phyloP scores from a whole-genome alignment of 2,797 vertebrate species.

The Cygnus olor region DNA sequence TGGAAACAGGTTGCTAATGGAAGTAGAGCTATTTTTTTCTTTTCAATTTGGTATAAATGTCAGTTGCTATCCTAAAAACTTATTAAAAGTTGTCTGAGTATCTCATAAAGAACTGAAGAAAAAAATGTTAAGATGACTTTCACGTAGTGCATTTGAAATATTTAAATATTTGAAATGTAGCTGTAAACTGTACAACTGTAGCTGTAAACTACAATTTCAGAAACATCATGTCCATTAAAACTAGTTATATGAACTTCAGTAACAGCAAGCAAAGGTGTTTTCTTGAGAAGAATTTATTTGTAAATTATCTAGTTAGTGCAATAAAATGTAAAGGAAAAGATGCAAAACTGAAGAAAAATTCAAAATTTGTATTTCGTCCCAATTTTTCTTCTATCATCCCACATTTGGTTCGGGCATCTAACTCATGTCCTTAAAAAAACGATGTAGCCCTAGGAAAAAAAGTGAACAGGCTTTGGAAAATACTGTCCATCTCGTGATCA shows the following conservation, averaged over 20 bases:
- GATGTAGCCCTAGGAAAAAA: not conserved
- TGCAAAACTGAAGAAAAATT: not conserved
- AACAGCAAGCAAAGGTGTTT: not conserved
- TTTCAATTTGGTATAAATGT: not conserved
- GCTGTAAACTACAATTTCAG: not conserved
- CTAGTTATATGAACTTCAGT: no score
- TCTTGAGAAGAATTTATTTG: not conserved
- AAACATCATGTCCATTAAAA: not conserved
- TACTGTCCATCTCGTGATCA: not conserved
- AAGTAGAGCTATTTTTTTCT: accelerated
- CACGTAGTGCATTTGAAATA: not conserved
- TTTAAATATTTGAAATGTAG: not conserved
- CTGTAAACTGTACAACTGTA: not conserved
- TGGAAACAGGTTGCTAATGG: not conserved
- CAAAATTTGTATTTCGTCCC: not conserved
- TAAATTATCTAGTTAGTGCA: not conserved
- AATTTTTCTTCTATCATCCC: not conserved
- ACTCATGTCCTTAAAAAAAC: not conserved
- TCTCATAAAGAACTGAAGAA: not conserved
- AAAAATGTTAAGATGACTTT: not conserved
- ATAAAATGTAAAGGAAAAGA: not conserved
- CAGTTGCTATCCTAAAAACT: not conserved
- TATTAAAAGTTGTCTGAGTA: not conserved
- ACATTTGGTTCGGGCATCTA: not conserved
- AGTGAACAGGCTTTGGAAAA: not conserved